Percentiles rank a stretch among this genome's conserved stretches.
These are phyloP conservation scores for Taurulus bubalis DNA, from an alignment of 2,113 vertebrate species.

Conservation along the genomic window DNA sequence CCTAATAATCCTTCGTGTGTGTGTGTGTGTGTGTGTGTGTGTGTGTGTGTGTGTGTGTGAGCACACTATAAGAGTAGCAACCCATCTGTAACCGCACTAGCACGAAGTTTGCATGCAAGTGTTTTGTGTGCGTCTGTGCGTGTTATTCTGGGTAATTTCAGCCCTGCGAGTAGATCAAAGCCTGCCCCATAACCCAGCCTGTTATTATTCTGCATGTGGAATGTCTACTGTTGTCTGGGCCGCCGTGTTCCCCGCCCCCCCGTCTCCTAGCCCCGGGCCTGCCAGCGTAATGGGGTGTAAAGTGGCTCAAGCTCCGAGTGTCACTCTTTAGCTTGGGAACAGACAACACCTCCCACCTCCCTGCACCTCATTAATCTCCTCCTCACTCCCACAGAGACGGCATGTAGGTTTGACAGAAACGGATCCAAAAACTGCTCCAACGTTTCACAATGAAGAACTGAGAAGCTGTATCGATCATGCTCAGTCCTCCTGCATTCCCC, in stretches of 20 bases:
- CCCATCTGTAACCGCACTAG: background rate
- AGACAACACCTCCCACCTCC: constrained; percentile 7
- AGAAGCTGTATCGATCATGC: constrained; percentile 29
- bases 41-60: too few relatives aligned
- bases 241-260: constrained; percentile 40
- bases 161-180: constrained; percentile 54
- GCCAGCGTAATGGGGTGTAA: constrained; percentile 73
- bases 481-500: constrained; percentile 7
- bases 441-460: constrained; percentile 13
- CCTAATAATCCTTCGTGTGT: too few relatives aligned
- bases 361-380: constrained; percentile 61
- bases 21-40: too few relatives aligned
- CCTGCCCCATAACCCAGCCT: constrained; percentile 29
- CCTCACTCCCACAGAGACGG: constrained; percentile 30
- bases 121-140: background rate
- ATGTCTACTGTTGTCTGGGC: constrained; percentile 51
- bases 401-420: constrained; percentile 39
- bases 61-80: background rate
- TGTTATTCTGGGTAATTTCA: constrained; percentile 25
- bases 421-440: constrained; percentile 28
- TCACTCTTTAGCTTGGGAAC: constrained; percentile 47
- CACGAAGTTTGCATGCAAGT: constrained; percentile 4
- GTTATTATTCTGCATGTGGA: constrained; percentile 58
- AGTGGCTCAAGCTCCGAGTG: constrained; percentile 63
- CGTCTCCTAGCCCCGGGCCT: constrained; percentile 33